Conservation (phyloP, 2,888 invertebrate species). For the Xestia c-nigrum region DNA sequence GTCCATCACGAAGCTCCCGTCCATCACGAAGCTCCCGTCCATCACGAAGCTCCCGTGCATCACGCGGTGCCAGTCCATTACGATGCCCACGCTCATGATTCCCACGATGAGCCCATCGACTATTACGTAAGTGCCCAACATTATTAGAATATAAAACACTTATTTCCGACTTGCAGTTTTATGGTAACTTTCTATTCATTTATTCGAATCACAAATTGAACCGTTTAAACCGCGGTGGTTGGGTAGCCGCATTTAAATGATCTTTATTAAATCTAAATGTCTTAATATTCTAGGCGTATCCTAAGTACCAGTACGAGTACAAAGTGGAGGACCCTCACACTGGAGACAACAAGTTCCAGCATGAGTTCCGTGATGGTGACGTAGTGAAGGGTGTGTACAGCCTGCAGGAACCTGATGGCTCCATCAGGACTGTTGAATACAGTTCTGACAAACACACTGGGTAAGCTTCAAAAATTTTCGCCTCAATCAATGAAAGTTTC, state of each 20-base stretch:
- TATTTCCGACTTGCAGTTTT: conserved; percentile 72
- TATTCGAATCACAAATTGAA: conserved; percentile 76
- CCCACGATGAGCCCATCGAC: conserved; percentile 83
- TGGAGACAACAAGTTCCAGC: conserved; percentile 91
- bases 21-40: conserved; percentile 23
- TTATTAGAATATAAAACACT: conserved; percentile 70
- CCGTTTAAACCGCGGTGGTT: conserved; percentile 71
- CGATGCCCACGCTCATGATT: conserved; percentile 64
- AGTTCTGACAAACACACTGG: conserved; percentile 91
- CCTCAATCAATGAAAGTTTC: background rate
- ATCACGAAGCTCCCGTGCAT: conserved; percentile 24
- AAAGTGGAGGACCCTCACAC: conserved; percentile 91
- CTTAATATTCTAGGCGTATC: conserved; percentile 85
- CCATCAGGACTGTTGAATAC: conserved; percentile 91
- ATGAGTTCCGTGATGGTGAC: conserved; percentile 91
- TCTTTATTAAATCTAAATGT: conserved; percentile 64
- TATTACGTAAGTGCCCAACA: conserved; percentile 86
- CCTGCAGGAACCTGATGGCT: conserved; percentile 91
- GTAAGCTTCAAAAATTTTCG: conserved; percentile 72
- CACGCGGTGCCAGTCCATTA: conserved; percentile 37
- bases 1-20: conserved; percentile 21
- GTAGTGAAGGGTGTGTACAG: conserved; percentile 92
- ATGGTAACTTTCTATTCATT: conserved; percentile 83
- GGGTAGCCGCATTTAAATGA: conserved; percentile 71
- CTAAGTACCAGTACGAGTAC: conserved; percentile 91